Conservation (phyloP, 2,888 invertebrate genomes). For the Hetaerina titia region DNA sequence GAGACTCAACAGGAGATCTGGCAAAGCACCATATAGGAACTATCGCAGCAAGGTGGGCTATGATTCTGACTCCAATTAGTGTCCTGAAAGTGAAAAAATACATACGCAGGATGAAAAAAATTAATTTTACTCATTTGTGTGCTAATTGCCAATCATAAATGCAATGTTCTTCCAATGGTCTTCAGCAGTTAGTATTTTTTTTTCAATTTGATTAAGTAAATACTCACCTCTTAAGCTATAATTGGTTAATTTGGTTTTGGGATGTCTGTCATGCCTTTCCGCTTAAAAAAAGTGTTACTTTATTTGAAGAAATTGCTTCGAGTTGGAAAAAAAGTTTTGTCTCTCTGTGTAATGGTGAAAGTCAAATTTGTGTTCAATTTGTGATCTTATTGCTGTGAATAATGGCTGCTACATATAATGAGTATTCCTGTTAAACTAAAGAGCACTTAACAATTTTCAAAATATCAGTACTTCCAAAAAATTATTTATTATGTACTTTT, state of each 20-base stretch:
- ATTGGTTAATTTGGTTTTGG: constrained; percentile 48
- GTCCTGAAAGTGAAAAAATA: constrained; percentile 4
- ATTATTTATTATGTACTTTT: constrained; percentile 31
- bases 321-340: neutral
- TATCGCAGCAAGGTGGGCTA: constrained; percentile 51
- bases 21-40: constrained; percentile 57
- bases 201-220: constrained; percentile 30
- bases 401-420: neutral
- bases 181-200: constrained; percentile 9
- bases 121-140: constrained; percentile 50
- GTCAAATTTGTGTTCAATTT: constrained; percentile 31
- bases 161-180: constrained; percentile 58
- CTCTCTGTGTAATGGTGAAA: neutral
- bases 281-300: constrained; percentile 37
- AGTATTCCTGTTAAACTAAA: neutral
- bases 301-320: constrained; percentile 1
- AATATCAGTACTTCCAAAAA: neutral
- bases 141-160: constrained; percentile 47
- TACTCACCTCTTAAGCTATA: constrained; percentile 8
- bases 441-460: neutral
- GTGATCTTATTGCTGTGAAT: constrained; percentile 17
- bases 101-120: constrained; percentile 3
- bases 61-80: constrained; percentile 60
- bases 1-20: constrained; percentile 59
- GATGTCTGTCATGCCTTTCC: neutral